Percentiles rank a stretch among this genome's conserved stretches.
Conservation (phyloP, 2,888 invertebrate genomes). For the Pachycephus smyrnensis region DNA sequence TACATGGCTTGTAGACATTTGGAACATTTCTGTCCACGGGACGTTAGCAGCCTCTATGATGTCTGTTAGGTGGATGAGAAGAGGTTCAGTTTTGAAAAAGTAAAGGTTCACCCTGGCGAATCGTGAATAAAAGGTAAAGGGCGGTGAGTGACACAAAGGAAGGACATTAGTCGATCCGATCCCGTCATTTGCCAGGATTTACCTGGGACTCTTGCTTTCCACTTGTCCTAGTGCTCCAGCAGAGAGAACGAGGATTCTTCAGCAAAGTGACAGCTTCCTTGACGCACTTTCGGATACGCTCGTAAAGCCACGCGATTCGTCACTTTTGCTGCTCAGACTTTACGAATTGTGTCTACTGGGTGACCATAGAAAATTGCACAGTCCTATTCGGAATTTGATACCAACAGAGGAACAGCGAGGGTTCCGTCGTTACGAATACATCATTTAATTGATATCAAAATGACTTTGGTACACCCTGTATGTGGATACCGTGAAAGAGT, state of each 20-base stretch:
- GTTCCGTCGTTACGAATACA: not conserved
- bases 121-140: not conserved
- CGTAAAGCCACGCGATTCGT: conserved; percentile 36
- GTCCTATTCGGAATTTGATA: not conserved
- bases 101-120: not conserved
- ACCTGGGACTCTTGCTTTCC: conserved; percentile 36
- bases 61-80: not conserved
- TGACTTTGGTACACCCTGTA: not conserved
- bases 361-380: not conserved
- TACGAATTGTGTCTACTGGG: not conserved
- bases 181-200: conserved; percentile 40
- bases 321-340: conserved; percentile 25
- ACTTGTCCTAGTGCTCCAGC: conserved; percentile 14
- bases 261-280: conserved; percentile 9
- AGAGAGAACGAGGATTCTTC: conserved; percentile 27
- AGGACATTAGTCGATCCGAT: conserved; percentile 41
- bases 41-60: not conserved
- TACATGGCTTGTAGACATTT: not conserved
- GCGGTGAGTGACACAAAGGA: conserved; percentile 42
- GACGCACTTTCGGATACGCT: conserved; percentile 16
- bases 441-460: not conserved
- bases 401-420: too few relatives aligned
- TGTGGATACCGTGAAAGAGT: not conserved
- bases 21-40: not conserved
- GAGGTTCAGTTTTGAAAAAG: not conserved